Base-by-base conservation (phyloP, 2,888 invertebrate species). In the Dromius quadrimaculatus region DNA sequence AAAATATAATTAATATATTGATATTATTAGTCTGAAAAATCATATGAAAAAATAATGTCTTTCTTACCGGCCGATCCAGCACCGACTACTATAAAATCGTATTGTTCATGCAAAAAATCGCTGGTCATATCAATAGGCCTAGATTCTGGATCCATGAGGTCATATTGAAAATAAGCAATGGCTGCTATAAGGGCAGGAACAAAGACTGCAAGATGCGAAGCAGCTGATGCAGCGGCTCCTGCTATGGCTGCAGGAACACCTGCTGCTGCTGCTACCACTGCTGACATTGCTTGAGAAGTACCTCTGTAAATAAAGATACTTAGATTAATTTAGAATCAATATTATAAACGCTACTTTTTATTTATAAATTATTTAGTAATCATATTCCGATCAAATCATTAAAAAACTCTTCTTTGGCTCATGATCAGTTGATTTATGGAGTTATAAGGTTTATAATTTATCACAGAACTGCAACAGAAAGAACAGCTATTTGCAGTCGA, bases 81-180 rank as follows among this genome's bases (percentile, higher is more conserved):
- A 0, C 95, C 95, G 23, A 95, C 88, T 65, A 94, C 85, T 75
- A 95, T 92, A 78, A 95, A 95, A 81, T 95, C 93, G 77, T 94
- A 94, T 36, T 89, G 86, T 0, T 87, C 85, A 19, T 88, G 81
- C 57, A 94, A 81, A 23, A 87, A 83, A 13, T 88, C 87, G 4
- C 90, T 87, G 0, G 87, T 86, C 36, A 91, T 85, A 75, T 93
- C 89, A n/a, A 90, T 89, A 0, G 91, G 90, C 65, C 90, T 85
- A 0, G 92, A 91, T 80, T 94, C 94, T 0, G 93, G 93, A 80
- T 94, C 94, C 78, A 91, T 87, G 72, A 90, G 87, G 77, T 94
- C 94, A 80, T 90, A 93, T 79, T 94, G 92, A 81, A 93, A 94
- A 82, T 93, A 94, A 4, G 94, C 93, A 74, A 95, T 88, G 5